These are phyloP conservation scores for Spongilla lacustris DNA, from an alignment of 37 sponge, comb jelly and placozoan species.

Conservation along the genomic window DNA sequence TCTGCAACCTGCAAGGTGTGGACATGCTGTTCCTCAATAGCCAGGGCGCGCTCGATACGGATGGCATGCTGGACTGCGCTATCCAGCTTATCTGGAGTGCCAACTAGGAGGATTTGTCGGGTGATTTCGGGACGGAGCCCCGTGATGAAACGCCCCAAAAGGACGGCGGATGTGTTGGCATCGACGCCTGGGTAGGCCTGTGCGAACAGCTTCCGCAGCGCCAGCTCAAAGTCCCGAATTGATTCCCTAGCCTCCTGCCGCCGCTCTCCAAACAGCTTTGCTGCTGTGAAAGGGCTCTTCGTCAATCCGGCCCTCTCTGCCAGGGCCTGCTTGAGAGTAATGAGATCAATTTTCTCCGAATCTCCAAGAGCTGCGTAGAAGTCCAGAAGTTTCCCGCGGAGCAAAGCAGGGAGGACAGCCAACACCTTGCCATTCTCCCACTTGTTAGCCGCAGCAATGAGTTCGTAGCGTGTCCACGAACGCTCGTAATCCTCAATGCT, in stretches of 20 bases:
- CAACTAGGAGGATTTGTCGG: background rate
- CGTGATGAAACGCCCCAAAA: background rate
- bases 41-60: background rate
- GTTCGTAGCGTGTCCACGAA: constrained; percentile 26
- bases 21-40: background rate
- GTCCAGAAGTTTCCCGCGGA: constrained; percentile 35
- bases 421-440: constrained; percentile 40
- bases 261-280: constrained; percentile 1
- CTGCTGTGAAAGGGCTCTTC: background rate
- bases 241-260: background rate
- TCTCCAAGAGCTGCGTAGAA: constrained; percentile 16
- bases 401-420: constrained; percentile 13
- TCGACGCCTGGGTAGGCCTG: background rate
- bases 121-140: background rate
- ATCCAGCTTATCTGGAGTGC: background rate
- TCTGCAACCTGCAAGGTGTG: background rate
- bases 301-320: background rate
- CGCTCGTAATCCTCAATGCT: background rate
- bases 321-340: constrained; percentile 25
- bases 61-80: background rate
- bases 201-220: background rate
- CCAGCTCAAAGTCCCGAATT: background rate
- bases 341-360: background rate
- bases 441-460: constrained; percentile 36
- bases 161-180: background rate